These are phyloP conservation scores for Liasis olivaceus DNA, from an alignment of 2,797 vertebrate genomes.

Conservation along the genomic window DNA sequence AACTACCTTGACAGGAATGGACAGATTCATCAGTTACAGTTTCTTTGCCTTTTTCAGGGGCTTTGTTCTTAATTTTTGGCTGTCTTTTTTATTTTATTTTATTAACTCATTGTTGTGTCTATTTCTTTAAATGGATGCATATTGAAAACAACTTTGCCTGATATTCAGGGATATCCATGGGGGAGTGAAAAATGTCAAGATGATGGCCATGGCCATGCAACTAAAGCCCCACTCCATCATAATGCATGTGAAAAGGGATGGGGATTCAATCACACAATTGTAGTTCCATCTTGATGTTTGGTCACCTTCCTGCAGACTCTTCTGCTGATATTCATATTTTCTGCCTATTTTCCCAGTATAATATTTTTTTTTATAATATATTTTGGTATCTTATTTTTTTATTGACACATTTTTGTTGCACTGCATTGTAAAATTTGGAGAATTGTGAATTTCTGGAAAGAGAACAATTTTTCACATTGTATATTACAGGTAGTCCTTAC, in stretches of 20 bases:
- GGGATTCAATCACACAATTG: neutral
- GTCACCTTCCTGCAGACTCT: neutral
- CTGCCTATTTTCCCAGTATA: neutral
- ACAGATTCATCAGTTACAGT: neutral
- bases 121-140: neutral
- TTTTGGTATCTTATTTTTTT: neutral
- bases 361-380: neutral
- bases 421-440: neutral
- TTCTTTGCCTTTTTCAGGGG: neutral
- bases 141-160: neutral
- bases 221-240: neutral
- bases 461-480: neutral
- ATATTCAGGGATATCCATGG: neutral
- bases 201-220: neutral
- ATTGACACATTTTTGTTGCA: neutral
- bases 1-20: neutral
- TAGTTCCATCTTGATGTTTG: neutral
- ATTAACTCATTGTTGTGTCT: neutral
- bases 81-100: neutral
- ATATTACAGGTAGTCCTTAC: neutral
- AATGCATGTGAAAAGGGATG: neutral
- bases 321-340: neutral
- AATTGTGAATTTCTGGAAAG: neutral
- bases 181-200: neutral
- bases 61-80: neutral